A percentile compares a stretch with the other conserved stretches of the same genome.
Evolutionary conservation across 1,140 invertebrate genomes (phyloP).

Genomic region (Neodiprion virginianus): DNA sequence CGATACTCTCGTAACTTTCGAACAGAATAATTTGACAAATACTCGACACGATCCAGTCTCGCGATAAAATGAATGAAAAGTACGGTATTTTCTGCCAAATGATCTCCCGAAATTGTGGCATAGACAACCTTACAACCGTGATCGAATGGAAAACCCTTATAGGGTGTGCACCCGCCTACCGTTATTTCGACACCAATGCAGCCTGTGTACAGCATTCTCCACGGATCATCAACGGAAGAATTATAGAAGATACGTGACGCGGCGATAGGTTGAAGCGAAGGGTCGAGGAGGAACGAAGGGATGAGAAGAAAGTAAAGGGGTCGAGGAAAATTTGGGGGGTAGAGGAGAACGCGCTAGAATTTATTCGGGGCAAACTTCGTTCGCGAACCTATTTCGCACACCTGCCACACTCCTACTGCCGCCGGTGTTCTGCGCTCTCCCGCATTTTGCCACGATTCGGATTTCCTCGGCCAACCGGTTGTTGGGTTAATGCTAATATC

Average conservation of each 20-base stretch:
- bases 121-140: too few relatives aligned
- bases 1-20: too few relatives aligned
- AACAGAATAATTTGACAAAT: too few relatives aligned
- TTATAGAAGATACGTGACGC: constrained; percentile 2
- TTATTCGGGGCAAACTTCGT: not conserved
- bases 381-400: constrained; percentile 4
- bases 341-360: not conserved
- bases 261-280: not conserved
- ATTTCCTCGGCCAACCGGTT: not conserved
- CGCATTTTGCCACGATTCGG: not conserved
- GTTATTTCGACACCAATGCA: not conserved
- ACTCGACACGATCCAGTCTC: too few relatives aligned
- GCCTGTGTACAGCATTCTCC: not conserved
- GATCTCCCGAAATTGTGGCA: too few relatives aligned
- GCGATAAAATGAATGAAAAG: too few relatives aligned
- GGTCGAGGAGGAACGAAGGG: not conserved
- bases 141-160: too few relatives aligned
- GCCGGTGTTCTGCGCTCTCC: too few relatives aligned
- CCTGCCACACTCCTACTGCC: not conserved
- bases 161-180: not conserved
- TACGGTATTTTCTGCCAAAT: too few relatives aligned
- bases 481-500: not conserved
- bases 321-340: not conserved
- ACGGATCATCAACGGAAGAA: not conserved
- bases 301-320: too few relatives aligned